Evolutionary conservation across 2,888 invertebrate species (phyloP).

Genomic region (Agapostemon virescens): DNA sequence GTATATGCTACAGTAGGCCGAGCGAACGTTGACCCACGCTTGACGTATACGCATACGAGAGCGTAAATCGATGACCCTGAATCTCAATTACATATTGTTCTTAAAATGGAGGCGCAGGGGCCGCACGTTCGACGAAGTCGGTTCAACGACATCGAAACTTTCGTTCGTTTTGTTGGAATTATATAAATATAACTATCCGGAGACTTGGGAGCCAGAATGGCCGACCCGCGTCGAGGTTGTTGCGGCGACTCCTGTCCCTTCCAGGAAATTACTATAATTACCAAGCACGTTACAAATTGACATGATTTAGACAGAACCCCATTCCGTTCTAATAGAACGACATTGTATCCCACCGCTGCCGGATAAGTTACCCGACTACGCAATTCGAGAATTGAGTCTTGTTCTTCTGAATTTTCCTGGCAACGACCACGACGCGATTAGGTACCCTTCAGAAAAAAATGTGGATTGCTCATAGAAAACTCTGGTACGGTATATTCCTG

Average conservation of each 20-base stretch:
- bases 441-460: neutral
- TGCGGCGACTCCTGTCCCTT: slow-evolving; percentile 7
- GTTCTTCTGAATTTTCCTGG: neutral
- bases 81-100: slow-evolving; percentile 38
- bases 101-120: slow-evolving; percentile 26
- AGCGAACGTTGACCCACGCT: slow-evolving; percentile 34
- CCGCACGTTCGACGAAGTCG: slow-evolving; percentile 8
- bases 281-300: neutral
- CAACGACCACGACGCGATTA: neutral
- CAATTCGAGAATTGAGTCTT: slow-evolving; percentile 24
- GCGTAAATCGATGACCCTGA: slow-evolving; percentile 32
- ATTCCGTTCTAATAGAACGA: slow-evolving; percentile 25
- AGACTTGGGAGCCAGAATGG: neutral
- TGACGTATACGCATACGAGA: slow-evolving; percentile 4
- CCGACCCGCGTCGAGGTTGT: slow-evolving; percentile 2
- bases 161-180: slow-evolving; percentile 10
- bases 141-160: neutral
- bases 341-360: neutral
- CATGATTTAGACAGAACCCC: slow-evolving; percentile 23
- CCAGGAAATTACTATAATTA: slow-evolving; percentile 39
- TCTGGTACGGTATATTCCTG: too few relatives aligned
- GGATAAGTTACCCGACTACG: neutral
- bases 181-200: slow-evolving; percentile 8
- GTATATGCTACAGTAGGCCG: neutral
- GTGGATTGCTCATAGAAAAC: neutral